Conservation (phyloP, 2,797 vertebrate genomes). For the Diplodus puntazzo region DNA sequence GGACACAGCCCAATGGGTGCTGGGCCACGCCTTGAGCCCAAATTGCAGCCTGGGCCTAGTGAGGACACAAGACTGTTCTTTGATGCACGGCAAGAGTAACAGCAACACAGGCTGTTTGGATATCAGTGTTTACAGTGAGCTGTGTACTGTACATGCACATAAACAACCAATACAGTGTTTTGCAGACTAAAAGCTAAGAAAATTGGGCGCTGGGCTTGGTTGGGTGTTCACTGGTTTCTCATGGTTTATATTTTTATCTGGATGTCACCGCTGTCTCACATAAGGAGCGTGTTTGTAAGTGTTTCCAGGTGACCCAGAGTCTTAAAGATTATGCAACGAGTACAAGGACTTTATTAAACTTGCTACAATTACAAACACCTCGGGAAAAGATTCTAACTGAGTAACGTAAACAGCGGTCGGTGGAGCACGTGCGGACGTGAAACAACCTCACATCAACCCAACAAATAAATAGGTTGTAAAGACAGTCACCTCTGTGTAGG, state of each 20-base stretch:
- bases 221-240: slow-evolving; percentile 58
- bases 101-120: slow-evolving; percentile 74
- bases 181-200: slow-evolving; percentile 40
- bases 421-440: slow-evolving; percentile 37
- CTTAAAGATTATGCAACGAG: neutral
- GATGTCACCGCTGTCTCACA: slow-evolving; percentile 40
- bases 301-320: slow-evolving; percentile 19
- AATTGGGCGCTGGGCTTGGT: slow-evolving; percentile 42
- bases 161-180: slow-evolving; percentile 67
- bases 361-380: neutral
- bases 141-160: slow-evolving; percentile 68
- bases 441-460: slow-evolving; percentile 63
- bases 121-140: slow-evolving; percentile 76
- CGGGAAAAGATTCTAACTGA: neutral
- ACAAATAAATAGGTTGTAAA: slow-evolving; percentile 69
- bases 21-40: slow-evolving; percentile 83
- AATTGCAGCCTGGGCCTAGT: slow-evolving; percentile 80
- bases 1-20: slow-evolving; percentile 84
- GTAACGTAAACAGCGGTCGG: neutral
- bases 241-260: slow-evolving; percentile 65
- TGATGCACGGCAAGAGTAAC: slow-evolving; percentile 77
- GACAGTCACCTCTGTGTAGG: slow-evolving; percentile 76
- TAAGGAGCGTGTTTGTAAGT: slow-evolving; percentile 26
- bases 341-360: neutral
- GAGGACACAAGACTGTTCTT: slow-evolving; percentile 84